Evolutionary conservation across 2,113 vertebrate genomes (phyloP), one percentile per base, ranked within the genome.

Genomic region (Datnioides undecimradiatus): DNA sequence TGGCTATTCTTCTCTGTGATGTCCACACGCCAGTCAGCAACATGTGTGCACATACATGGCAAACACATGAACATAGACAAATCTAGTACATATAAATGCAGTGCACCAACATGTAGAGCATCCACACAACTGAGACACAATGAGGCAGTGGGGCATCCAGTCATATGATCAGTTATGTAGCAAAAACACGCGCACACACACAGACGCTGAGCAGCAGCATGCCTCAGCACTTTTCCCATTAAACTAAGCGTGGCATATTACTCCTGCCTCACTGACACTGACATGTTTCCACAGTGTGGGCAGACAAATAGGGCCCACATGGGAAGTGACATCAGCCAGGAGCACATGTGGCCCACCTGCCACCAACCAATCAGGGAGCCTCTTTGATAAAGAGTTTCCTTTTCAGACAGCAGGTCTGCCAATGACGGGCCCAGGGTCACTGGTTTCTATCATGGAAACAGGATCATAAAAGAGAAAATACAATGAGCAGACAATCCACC

Each of bases 401-500:
- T 65, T 73, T 76, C 41, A 74, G 73, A 65, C 55, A 49, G 75
- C 45, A 5, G 40, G 45, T 33, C 78, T 57, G 71, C 69, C 62
- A 79, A 33, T 12, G 49, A 73, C 16, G 8, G 52, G 19, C 40
- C 25, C 31, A 36, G 51, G 38, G 65, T 65, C 34, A 21, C 83
- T 84, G 85, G 62, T 85, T 87, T 81, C 66, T 65, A 86, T 90
- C 80, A 79, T 83, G 87, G 86, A 88, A 91, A 91, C 70, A 66
- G 25, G 72, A 86, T 85, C 71, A 86, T 80, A 82, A 80, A 84
- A 75, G 66, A 71, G 59, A 89, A n/a, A n/a, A 85, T 36, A 82
- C 77, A 79, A 75, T 31, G 52, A 80, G 71, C 76, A 84, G 86
- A 82, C 76, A 59, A 81, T 80, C 76, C 80, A 80, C 82, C 77